Base-by-base conservation (phyloP, 2,113 vertebrate species). In the Ceyx margarethae region DNA sequence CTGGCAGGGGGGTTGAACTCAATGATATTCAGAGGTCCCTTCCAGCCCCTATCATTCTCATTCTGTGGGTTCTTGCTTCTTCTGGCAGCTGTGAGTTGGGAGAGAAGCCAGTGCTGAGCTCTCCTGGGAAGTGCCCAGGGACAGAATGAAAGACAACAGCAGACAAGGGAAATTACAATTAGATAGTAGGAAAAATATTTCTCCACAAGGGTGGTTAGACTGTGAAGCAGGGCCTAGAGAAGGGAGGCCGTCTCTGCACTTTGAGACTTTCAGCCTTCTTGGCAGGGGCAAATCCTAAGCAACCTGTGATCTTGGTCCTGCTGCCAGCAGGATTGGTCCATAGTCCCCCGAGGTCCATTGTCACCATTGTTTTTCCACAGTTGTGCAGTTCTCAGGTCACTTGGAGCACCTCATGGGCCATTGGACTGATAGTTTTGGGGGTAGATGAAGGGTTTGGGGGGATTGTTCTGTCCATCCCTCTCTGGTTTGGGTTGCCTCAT, bases 121-220 rank as follows among this genome's bases (percentile, higher is more conserved):
- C 15, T 72, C 50, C 48, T 42, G n/a, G n/a, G 53, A 79, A 42
- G 43, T 76, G 66, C 73, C 48, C 29, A 53, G 16, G 22, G 56
- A 66, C 66, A 69, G 64, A 20, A 73, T 66, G n/a, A 90, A 60
- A 66, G 48, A 37, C 25, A 68, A 23, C 0, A 1, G 37, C 45
- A 75, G 37, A 58, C 1, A 1, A 85, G 81, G 33, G 35, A 92
- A 72, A 73, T 62, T 85, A 35, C 50, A 37, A 5, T 73, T 84
- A 73, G 78, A 66, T 76, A 53, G 53, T 73, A 81, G 58, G 54
- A 85, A 78, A 91, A 57, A 25, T 82, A 73, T 51, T 91, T 90
- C 25, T 19, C 46, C 60, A 21, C 33, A 42, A 69, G 15, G 64
- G 33, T 1, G 2, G 21, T 53, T 43, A 64, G 53, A 15, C 21